Conservation (phyloP, 2,113 vertebrate species). For the Serinus canaria region DNA sequence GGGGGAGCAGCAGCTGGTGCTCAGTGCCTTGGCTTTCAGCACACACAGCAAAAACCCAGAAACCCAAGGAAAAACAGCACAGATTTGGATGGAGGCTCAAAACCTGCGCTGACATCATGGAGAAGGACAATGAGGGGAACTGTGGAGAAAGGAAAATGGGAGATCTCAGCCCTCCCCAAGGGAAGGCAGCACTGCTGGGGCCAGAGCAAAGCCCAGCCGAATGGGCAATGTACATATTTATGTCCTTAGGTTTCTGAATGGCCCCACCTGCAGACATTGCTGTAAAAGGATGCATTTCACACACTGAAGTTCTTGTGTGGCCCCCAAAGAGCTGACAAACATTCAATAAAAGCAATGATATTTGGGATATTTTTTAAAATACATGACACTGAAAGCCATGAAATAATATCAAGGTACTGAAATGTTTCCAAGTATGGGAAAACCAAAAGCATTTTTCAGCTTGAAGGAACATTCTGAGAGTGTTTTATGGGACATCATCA, state of each 20-base stretch:
- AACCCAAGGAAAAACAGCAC: background rate
- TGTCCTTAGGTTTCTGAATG: background rate
- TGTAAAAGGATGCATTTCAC: background rate
- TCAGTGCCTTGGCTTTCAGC: background rate
- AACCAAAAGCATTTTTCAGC: background rate
- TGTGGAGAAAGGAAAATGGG: background rate
- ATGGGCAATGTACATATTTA: background rate
- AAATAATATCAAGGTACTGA: background rate
- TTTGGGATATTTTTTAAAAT: background rate
- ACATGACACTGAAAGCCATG: background rate
- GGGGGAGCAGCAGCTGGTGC: background rate
- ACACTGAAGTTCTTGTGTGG: background rate
- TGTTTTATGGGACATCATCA: background rate
- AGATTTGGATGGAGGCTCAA: background rate
- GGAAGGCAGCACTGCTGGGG: background rate
- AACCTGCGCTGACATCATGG: background rate
- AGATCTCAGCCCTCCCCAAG: background rate
- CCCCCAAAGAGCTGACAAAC: background rate
- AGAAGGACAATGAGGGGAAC: rapidly evolving
- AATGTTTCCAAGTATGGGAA: background rate
- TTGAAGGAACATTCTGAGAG: background rate
- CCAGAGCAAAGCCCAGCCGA: background rate
- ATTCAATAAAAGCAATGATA: background rate
- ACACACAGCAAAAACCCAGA: background rate
- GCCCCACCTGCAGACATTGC: background rate